Percentiles rank a stretch among this genome's conserved stretches.
Evolutionary conservation across 2,888 invertebrate genomes (phyloP).

Genomic region (Ornithoptera alexandrae): DNA sequence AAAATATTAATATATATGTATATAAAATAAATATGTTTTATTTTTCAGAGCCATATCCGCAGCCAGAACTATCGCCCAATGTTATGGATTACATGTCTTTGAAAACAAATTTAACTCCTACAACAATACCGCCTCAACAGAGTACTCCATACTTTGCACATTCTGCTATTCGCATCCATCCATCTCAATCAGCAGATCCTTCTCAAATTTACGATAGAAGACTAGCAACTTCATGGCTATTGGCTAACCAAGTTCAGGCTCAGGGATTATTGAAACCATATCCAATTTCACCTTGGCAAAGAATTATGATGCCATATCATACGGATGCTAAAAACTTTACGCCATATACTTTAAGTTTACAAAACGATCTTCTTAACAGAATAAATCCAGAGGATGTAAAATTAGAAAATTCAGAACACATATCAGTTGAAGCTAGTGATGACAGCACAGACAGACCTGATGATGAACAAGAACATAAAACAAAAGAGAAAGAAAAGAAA

Average conservation of each 20-base stretch:
- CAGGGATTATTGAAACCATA: conserved; percentile 74
- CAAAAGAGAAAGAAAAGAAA: conserved; percentile 78
- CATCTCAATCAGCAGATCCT: conserved; percentile 57
- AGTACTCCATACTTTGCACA: conserved; percentile 69
- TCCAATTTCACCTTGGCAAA: conserved; percentile 79
- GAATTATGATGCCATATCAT: conserved; percentile 80
- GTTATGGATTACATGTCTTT: conserved; percentile 73
- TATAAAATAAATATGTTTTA: conserved; percentile 25
- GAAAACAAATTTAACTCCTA: conserved; percentile 56
- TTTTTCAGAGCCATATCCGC: conserved; percentile 68
- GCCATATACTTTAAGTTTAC: conserved; percentile 63
- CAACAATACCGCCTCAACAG: conserved; percentile 52
- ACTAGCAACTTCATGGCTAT: conserved; percentile 77
- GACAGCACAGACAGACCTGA: conserved; percentile 80
- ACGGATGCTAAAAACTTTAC: conserved; percentile 62
- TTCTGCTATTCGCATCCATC: conserved; percentile 64
- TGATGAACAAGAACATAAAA: conserved; percentile 63
- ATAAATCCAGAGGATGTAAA: conserved; percentile 68
- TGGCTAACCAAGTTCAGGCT: conserved; percentile 76
- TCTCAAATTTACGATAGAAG: conserved; percentile 68
- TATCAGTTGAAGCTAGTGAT: conserved; percentile 80
- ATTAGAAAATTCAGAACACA: conserved; percentile 67
- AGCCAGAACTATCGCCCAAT: conserved; percentile 62
- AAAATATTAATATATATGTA: background rate
- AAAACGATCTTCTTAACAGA: conserved; percentile 62